These are phyloP conservation scores for Cataglyphis altisquamis DNA, from an alignment of 2,888 invertebrate genomes.

Conservation along the genomic window DNA sequence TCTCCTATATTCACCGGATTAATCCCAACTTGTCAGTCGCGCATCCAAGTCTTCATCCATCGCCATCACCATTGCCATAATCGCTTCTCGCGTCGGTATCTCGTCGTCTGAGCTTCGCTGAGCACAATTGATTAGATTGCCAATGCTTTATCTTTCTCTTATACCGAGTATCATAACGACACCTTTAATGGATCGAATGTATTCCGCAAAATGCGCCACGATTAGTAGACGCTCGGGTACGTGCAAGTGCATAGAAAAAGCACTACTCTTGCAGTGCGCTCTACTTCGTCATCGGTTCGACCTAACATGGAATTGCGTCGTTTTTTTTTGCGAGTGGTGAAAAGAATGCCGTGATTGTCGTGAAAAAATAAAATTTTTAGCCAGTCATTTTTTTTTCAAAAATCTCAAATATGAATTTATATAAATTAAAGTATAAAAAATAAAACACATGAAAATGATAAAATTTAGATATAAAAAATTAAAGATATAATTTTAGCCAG, in stretches of 20 bases:
- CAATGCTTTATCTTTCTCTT: neutral
- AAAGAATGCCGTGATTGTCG: slow-evolving; percentile 1
- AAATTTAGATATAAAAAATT: no score
- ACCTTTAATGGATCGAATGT: neutral
- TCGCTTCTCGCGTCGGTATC: slow-evolving; percentile 11
- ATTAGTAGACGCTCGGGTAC: neutral
- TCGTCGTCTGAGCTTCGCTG: neutral
- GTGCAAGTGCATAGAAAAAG: neutral
- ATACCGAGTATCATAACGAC: slow-evolving; percentile 19
- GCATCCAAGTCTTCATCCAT: slow-evolving; percentile 17
- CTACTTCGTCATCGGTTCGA: slow-evolving; percentile 58
- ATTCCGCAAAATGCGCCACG: neutral
- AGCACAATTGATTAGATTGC: slow-evolving; percentile 26
- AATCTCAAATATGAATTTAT: no score
- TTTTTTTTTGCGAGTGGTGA: slow-evolving; percentile 27
- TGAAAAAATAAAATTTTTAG: neutral
- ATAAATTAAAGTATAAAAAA: no score
- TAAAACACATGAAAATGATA: no score
- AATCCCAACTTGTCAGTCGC: slow-evolving; percentile 6
- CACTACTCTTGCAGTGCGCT: slow-evolving; percentile 9
- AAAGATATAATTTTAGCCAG: no score
- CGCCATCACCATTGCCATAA: slow-evolving; percentile 1
- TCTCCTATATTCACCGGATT: slow-evolving; percentile 10
- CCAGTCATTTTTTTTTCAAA: no score
- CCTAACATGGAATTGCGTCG: slow-evolving; percentile 37